These are phyloP conservation scores for Peromyscus eremicus DNA, from an alignment of 2,797 vertebrate genomes.

Conservation along the genomic window DNA sequence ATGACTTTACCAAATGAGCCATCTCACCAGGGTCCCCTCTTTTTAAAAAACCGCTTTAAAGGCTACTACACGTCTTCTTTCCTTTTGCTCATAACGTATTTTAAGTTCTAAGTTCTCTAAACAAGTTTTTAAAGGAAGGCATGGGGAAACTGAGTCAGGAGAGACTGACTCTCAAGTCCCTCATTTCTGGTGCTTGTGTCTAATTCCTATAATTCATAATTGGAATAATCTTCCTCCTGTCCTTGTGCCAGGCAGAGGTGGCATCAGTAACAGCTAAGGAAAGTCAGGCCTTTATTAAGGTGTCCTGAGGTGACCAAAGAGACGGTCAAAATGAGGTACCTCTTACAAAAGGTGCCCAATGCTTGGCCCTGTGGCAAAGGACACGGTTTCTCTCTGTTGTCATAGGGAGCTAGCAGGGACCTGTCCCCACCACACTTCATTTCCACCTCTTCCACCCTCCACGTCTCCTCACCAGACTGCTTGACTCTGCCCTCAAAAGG, in stretches of 20 bases:
- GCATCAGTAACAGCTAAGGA: background rate
- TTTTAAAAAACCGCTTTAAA: background rate
- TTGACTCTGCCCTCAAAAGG: background rate
- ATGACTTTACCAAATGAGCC: background rate
- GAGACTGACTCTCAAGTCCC: background rate
- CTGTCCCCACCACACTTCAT: background rate
- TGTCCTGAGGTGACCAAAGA: background rate
- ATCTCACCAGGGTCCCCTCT: background rate
- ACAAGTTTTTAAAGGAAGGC: background rate
- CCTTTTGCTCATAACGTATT: constrained; percentile 1
- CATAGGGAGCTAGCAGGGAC: background rate
- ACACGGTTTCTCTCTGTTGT: background rate
- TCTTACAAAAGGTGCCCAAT: background rate
- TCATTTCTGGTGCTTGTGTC: constrained; percentile 10
- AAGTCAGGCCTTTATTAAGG: constrained; percentile 13
- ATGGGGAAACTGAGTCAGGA: constrained; percentile 8
- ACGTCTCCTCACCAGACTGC: background rate
- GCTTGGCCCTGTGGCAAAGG: background rate
- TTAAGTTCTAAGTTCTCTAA: constrained; percentile 12
- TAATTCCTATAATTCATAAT: constrained; percentile 35
- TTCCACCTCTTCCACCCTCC: background rate
- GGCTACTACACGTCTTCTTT: background rate
- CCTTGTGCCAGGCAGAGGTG: background rate
- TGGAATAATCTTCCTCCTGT: background rate
- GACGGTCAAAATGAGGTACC: background rate